Evolutionary conservation across 2,113 vertebrate genomes (phyloP), one percentile per base, ranked within the genome.

Genomic region (Podarcis muralis): DNA sequence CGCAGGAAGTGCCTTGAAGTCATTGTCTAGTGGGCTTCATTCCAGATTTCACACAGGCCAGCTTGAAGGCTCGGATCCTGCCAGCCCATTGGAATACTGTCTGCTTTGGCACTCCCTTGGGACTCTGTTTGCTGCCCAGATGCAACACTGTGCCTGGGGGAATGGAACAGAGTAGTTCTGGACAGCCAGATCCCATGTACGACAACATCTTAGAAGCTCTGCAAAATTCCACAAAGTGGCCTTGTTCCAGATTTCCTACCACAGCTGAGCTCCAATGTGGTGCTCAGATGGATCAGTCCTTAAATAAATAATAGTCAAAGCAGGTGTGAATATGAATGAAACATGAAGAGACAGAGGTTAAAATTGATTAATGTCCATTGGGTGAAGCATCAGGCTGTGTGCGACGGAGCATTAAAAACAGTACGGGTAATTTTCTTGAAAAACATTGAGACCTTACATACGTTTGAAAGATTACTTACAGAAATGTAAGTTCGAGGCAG

Each of bases 81-180:
- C 62, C 69, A 72, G 18, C 5, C n/a, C 5, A 66, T 30, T 65
- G 27, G 27, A 75, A 75, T 74, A 40, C 2, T 82, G 69, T 81
- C 5, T 65, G 32, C 53, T 75, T 74, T 65, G 65, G 86, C 68
- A 62, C 72, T 81, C 43, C 35, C 7, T 81, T 16, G 20, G 48
- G 81, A 5, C 8, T 79, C 15, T 15, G 2, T 78, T 84, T 84
- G 62, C 32, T 7, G 3, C 27, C 75, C 43, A 43, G 32, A 43
- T n/a, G 43, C 78, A 86, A 15, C 0, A 0, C 4, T 71, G 53
- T 87, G 18, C n/a, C 32, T 35, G 23, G 15, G 12, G 57, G 48
- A 40, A 84, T 0, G 0, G 0, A 5, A 0, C 0, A 0, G 68
- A 20, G 79, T n/a, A 3, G 79, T 88, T 20, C 20, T 0, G 0